Evolutionary conservation across 2,888 invertebrate genomes (phyloP).

Genomic region (Calameuta filiformis): DNA sequence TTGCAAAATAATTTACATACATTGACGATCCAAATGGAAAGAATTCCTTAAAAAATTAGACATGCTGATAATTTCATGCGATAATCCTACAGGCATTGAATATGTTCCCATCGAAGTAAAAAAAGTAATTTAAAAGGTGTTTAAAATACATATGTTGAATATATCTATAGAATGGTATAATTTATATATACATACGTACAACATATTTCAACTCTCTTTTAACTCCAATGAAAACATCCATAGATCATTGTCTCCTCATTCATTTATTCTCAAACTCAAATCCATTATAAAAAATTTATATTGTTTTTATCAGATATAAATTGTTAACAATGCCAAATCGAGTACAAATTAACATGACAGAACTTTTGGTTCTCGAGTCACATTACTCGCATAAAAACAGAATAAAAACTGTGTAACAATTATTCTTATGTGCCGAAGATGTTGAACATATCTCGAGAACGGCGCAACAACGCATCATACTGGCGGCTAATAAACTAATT

Average conservation of each 20-base stretch:
- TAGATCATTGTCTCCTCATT: background rate
- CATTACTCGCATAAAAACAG: background rate
- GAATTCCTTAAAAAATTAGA: background rate
- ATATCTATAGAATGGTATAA: too few species aligned
- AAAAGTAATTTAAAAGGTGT: too few species aligned
- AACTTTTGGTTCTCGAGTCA: conserved; percentile 18
- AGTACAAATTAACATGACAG: conserved; percentile 22
- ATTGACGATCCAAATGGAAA: background rate
- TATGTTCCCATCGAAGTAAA: too few species aligned
- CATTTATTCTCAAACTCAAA: background rate
- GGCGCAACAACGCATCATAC: background rate
- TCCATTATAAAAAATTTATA: too few species aligned
- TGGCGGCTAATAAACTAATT: background rate
- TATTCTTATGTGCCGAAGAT: background rate
- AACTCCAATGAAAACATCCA: background rate
- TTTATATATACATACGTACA: too few species aligned
- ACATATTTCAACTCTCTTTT: too few species aligned
- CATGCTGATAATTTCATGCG: background rate
- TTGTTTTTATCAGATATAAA: too few species aligned
- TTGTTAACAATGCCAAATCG: background rate
- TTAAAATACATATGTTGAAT: too few species aligned
- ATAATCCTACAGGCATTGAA: background rate
- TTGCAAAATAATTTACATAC: background rate
- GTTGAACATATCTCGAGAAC: background rate
- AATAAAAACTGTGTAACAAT: background rate